Evolutionary conservation across 2,797 vertebrate genomes (phyloP).

Genomic region (Lutjanus argentimaculatus): DNA sequence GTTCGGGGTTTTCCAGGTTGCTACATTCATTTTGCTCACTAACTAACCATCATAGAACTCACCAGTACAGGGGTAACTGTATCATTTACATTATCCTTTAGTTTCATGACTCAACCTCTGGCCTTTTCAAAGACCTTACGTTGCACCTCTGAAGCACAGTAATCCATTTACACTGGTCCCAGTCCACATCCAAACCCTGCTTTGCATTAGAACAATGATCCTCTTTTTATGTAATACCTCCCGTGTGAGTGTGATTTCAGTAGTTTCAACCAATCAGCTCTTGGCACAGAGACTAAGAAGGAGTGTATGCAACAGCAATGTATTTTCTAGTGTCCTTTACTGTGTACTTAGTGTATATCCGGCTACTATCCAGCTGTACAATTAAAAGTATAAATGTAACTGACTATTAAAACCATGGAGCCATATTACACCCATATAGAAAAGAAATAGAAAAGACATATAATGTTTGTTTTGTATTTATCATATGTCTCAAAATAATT

Average conservation of each 20-base stretch:
- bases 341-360: neutral
- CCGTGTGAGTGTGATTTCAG: conserved; percentile 49
- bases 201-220: conserved; percentile 44
- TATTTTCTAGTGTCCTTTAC: neutral
- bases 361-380: neutral
- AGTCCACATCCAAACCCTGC: conserved; percentile 15
- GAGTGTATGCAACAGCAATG: neutral
- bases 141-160: neutral
- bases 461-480: no score
- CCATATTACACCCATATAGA: neutral
- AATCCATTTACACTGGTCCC: conserved; percentile 20
- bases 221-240: conserved; percentile 31
- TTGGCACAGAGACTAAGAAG: neutral
- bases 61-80: neutral
- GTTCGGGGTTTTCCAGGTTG: neutral
- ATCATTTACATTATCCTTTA: neutral
- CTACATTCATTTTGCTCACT: neutral
- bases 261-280: conserved; percentile 24
- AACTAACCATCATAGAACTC: neutral
- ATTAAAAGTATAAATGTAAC: neutral
- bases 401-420: neutral
- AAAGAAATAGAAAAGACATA: no score
- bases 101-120: neutral
- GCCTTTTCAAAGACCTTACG: conserved; percentile 5
- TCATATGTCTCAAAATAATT: no score